Evolutionary conservation across 2,888 invertebrate genomes (phyloP).

Genomic region (Ceramica pisi): DNA sequence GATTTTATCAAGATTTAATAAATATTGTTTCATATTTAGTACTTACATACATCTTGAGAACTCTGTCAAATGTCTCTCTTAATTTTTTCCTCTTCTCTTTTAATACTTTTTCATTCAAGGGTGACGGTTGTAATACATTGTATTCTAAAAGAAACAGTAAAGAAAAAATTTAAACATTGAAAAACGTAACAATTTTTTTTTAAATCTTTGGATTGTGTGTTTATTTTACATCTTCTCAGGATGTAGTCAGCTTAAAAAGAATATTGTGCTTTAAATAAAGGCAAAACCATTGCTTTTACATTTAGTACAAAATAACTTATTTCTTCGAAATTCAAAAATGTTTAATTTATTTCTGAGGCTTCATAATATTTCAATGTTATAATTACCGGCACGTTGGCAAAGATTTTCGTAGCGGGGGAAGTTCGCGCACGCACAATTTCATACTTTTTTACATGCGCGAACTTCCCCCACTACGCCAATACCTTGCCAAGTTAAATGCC

Average conservation of each 20-base stretch:
- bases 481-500: too few species aligned
- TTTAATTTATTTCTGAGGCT: background rate
- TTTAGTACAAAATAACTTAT: too few species aligned
- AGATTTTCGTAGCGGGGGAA: too few species aligned
- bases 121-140: conserved; percentile 98
- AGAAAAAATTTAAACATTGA: background rate
- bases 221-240: background rate
- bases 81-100: conserved; percentile 99
- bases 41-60: conserved; percentile 98
- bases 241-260: background rate
- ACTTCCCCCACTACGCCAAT: too few species aligned
- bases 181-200: too few species aligned
- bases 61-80: conserved; percentile 98
- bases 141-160: conserved; percentile 93
- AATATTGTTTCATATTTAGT: conserved; percentile 56
- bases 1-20: background rate
- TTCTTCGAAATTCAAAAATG: background rate
- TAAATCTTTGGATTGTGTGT: background rate
- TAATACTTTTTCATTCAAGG: conserved; percentile 98
- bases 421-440: too few species aligned
- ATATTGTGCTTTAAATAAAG: background rate
- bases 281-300: background rate
- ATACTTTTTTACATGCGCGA: too few species aligned
- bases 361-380: conserved; percentile 4
- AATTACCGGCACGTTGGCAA: too few species aligned